A percentile compares a stretch with the other conserved stretches of the same genome.
phyloP scores from a whole-genome alignment of 2,797 vertebrate species.

The Dryobates pubescens region DNA sequence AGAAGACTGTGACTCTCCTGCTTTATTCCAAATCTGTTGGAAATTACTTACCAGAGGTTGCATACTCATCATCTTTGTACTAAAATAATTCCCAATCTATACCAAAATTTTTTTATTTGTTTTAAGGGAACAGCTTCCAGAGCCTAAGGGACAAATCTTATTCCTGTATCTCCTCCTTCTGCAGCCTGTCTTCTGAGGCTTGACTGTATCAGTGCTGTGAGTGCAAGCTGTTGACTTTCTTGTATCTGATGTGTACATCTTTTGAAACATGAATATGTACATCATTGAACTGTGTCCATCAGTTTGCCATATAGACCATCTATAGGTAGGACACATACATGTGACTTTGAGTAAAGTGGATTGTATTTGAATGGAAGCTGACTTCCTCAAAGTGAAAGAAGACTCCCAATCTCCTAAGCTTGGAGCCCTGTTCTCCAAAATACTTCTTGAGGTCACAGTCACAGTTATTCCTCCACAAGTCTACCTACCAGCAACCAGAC shows the following conservation, averaged over 20 bases:
- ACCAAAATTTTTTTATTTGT: background rate
- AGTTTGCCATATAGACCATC: background rate
- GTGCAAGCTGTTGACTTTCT: background rate
- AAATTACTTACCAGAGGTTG: slow-evolving; percentile 1
- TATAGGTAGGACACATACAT: background rate
- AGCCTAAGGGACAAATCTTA: background rate
- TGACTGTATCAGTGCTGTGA: background rate
- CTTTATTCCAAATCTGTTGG: slow-evolving; percentile 21
- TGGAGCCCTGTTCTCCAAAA: fast-evolving
- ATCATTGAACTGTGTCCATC: background rate
- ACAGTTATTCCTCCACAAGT: background rate
- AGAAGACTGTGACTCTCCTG: slow-evolving; percentile 39
- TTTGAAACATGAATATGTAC: background rate
- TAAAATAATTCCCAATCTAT: slow-evolving; percentile 1
- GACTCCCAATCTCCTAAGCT: background rate
- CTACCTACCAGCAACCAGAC: slow-evolving; percentile 1
- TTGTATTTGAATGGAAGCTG: background rate
- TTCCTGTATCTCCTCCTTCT: background rate
- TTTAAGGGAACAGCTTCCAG: background rate
- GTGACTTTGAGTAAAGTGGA: background rate
- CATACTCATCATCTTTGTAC: background rate
- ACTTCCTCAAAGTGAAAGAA: background rate
- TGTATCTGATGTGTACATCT: background rate
- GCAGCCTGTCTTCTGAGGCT: background rate
- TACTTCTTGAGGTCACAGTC: background rate